phyloP scores from a whole-genome alignment of 2,113 vertebrate species.

The Poeciliopsis retropinna region DNA sequence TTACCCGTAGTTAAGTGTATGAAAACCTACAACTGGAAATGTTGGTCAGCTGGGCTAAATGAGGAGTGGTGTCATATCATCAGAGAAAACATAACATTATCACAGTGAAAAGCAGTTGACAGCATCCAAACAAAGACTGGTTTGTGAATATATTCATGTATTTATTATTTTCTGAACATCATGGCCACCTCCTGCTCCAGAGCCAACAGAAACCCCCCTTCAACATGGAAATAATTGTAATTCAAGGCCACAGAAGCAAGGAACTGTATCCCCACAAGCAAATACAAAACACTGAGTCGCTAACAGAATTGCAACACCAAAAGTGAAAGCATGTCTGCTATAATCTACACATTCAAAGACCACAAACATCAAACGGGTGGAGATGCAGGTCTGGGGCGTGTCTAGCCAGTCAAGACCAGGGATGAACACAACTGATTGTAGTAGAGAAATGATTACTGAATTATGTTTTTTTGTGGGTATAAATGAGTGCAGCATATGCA shows the following conservation, averaged over 20 bases:
- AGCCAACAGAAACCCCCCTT: conserved; percentile 49
- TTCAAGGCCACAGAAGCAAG: conserved; percentile 80
- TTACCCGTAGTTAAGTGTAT: neutral
- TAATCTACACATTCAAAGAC: conserved; percentile 76
- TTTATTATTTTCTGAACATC: conserved; percentile 63
- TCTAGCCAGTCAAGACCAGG: conserved; percentile 60
- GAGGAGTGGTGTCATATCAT: conserved; percentile 5
- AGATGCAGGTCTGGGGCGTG: too few relatives aligned
- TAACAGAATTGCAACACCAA: conserved; percentile 78
- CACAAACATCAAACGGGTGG: conserved; percentile 69
- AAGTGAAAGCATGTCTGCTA: conserved; percentile 73
- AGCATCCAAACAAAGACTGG: conserved; percentile 32
- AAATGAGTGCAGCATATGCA: conserved; percentile 25
- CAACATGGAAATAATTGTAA: conserved; percentile 70
- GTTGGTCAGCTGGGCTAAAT: conserved; percentile 27
- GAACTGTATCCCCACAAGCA: conserved; percentile 71
- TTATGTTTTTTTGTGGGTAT: conserved; percentile 26
- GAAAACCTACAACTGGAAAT: neutral
- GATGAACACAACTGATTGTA: conserved; percentile 43
- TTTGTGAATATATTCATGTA: conserved; percentile 59
- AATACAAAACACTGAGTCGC: conserved; percentile 73
- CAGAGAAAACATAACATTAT: neutral
- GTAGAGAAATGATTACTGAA: conserved; percentile 41
- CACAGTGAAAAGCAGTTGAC: conserved; percentile 2
- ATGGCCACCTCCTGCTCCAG: conserved; percentile 43